A percentile compares a stretch with the other conserved stretches of the same genome.
Conservation (phyloP, 2,797 vertebrate species). For the Saxicola maurus region DNA sequence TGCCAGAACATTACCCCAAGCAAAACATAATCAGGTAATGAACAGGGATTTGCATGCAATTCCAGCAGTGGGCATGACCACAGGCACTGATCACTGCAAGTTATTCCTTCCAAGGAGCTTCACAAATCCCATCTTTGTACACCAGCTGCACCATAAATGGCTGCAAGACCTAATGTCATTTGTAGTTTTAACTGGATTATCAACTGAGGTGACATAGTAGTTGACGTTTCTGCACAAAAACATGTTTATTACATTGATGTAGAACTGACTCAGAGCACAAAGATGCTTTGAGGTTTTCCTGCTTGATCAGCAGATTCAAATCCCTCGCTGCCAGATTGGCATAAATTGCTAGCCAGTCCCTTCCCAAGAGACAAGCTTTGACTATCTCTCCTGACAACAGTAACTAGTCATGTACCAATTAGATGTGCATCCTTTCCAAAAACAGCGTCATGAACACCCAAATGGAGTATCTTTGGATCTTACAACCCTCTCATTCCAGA, state of each 20-base stretch:
- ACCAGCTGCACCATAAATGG: background rate
- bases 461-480: background rate
- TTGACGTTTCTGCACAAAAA: constrained; percentile 7
- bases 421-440: background rate
- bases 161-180: background rate
- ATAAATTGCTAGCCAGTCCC: constrained; percentile 5
- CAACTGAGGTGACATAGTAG: background rate
- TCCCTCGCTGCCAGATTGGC: constrained; percentile 14
- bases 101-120: background rate
- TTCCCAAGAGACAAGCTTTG: constrained; percentile 23
- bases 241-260: background rate
- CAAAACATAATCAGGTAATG: constrained; percentile 14
- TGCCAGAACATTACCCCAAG: constrained; percentile 9
- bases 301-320: constrained; percentile 54
- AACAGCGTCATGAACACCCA: background rate
- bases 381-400: background rate
- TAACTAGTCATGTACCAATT: background rate
- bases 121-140: background rate
- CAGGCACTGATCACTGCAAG: background rate
- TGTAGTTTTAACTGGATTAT: background rate
- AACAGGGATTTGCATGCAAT: constrained; percentile 30
- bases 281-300: constrained; percentile 25
- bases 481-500: background rate
- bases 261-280: constrained; percentile 32
- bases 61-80: background rate